These are phyloP conservation scores for Phrynocephalus vlangalii DNA, from an alignment of 2,797 vertebrate genomes.

Conservation along the genomic window DNA sequence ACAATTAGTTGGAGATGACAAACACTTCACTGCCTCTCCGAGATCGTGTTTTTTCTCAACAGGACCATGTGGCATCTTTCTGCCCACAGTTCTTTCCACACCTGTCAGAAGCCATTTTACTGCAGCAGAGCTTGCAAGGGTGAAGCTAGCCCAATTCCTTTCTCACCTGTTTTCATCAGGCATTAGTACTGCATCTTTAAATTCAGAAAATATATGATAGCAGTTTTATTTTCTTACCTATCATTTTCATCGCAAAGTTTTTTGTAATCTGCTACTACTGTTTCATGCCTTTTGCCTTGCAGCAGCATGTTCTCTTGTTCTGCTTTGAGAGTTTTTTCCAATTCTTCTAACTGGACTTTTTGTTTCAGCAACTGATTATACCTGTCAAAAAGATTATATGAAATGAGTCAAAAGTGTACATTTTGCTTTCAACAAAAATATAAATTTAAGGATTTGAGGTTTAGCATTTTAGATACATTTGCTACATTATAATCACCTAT, in stretches of 20 bases:
- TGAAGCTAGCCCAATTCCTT: background rate
- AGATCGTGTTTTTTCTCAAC: background rate
- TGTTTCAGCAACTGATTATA: conserved; percentile 94
- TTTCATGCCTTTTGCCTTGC: conserved; percentile 89
- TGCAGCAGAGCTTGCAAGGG: background rate
- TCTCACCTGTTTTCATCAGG: background rate
- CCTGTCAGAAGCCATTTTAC: too few species aligned
- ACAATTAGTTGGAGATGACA: background rate
- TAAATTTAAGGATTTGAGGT: conserved; percentile 21
- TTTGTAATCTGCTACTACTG: conserved; percentile 86
- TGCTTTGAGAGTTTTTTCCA: conserved; percentile 90
- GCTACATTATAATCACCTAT: conserved; percentile 83
- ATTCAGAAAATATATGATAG: background rate
- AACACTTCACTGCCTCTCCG: background rate
- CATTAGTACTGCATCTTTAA: background rate
- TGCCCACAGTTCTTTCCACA: background rate
- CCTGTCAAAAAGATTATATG: conserved; percentile 74
- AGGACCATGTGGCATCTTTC: background rate
- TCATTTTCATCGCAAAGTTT: conserved; percentile 91
- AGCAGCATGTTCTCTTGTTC: conserved; percentile 93
- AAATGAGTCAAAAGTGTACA: background rate
- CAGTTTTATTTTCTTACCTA: conserved; percentile 78
- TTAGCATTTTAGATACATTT: background rate
- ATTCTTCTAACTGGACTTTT: conserved; percentile 92
- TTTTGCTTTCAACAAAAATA: background rate